Conservation (phyloP, 2,113 vertebrate genomes). For the Oreochromis aureus region DNA sequence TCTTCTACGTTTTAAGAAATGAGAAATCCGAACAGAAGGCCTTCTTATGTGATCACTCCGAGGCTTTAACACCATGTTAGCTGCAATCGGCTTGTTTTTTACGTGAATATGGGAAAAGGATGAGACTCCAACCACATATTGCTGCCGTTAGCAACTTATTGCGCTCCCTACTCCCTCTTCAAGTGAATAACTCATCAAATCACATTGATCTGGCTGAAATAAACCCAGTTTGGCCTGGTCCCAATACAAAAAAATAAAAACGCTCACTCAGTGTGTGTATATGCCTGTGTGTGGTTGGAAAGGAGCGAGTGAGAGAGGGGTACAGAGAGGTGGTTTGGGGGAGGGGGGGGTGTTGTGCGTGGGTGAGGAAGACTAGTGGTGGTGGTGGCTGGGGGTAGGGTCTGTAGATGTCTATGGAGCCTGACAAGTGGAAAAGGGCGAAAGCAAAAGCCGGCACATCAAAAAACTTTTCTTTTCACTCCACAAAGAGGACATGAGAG, state of each 20-base stretch:
- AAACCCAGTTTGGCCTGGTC: slow-evolving; percentile 34
- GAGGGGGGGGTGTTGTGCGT: not conserved
- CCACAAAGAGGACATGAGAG: not conserved
- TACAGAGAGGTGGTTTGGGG: not conserved
- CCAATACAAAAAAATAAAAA: slow-evolving; percentile 17
- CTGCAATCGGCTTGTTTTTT: not conserved
- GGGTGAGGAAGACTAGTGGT: not conserved
- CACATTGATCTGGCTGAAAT: slow-evolving; percentile 36
- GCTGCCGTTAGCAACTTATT: slow-evolving; percentile 1
- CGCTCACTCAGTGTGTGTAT: slow-evolving; percentile 6
- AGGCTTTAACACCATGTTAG: not conserved
- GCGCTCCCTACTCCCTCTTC: slow-evolving; percentile 13
- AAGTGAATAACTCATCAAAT: slow-evolving; percentile 51
- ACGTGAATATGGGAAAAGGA: not conserved
- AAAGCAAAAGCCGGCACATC: slow-evolving; percentile 55
- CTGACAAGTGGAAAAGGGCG: slow-evolving; percentile 64
- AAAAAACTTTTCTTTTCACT: slow-evolving; percentile 20
- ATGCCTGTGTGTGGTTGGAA: not conserved
- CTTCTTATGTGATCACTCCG: not conserved
- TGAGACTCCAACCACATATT: not conserved
- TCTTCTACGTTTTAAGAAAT: not conserved
- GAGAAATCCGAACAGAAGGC: rapidly evolving
- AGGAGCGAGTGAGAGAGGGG: not conserved
- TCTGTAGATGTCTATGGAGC: slow-evolving; percentile 49
- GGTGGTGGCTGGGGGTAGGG: not conserved